phyloP scores from a whole-genome alignment of 2,113 vertebrate genomes.

The Ctenodactylus gundi region DNA sequence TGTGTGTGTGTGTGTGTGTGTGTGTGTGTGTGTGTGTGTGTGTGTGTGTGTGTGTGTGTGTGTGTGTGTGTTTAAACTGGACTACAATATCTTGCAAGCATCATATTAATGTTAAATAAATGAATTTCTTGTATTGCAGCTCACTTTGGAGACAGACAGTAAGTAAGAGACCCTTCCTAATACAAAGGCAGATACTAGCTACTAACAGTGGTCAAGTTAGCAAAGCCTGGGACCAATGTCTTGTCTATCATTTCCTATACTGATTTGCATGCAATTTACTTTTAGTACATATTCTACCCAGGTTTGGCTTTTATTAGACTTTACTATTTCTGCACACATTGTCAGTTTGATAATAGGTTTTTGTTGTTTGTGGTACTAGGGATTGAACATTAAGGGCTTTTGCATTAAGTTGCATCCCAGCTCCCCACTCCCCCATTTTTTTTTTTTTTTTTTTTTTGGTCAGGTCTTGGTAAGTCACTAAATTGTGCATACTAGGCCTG shows the following conservation, averaged over 20 bases:
- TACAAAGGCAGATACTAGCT: fast-evolving
- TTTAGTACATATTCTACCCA: background rate
- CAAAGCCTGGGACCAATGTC: background rate
- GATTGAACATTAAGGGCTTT: too few relatives aligned
- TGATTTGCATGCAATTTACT: background rate
- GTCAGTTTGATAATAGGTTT: background rate
- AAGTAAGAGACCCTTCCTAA: background rate
- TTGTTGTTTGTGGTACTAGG: too few relatives aligned
- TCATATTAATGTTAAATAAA: background rate
- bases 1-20: too few relatives aligned
- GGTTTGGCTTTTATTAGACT: background rate
- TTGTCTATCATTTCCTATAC: background rate
- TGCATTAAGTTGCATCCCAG: too few relatives aligned
- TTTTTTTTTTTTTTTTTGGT: too few relatives aligned
- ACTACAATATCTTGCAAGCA: background rate
- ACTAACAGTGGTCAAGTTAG: background rate
- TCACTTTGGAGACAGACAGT: background rate
- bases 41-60: too few relatives aligned
- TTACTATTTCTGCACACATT: background rate
- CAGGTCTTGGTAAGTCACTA: too few relatives aligned
- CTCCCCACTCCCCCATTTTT: too few relatives aligned
- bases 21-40: too few relatives aligned
- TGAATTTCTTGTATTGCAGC: background rate
- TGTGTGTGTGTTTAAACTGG: background rate
- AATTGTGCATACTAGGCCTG: too few relatives aligned